Percentiles rank a stretch among this genome's conserved stretches.
phyloP scores from a whole-genome alignment of 2,113 vertebrate genomes.

The Anser brachyrhynchus region DNA sequence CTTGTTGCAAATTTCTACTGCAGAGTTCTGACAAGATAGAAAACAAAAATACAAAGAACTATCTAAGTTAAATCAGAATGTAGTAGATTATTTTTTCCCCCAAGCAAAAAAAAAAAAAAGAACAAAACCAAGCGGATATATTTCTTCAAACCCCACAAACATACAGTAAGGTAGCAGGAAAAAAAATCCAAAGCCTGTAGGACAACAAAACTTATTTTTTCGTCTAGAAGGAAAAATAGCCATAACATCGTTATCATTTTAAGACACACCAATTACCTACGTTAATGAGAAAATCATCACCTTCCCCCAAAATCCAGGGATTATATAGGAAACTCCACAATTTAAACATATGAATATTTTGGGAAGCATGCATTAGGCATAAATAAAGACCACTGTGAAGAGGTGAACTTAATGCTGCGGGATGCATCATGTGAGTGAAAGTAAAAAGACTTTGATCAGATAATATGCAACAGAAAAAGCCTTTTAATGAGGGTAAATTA shows the following conservation, averaged over 20 bases:
- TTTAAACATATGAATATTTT: neutral
- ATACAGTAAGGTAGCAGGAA: neutral
- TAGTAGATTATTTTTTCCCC: neutral
- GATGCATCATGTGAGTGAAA: neutral
- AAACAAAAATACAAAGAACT: neutral
- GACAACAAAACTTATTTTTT: neutral
- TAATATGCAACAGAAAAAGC: neutral
- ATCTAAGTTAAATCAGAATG: neutral
- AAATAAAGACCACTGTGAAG: neutral
- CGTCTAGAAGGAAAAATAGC: neutral
- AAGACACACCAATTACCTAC: neutral
- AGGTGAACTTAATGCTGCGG: neutral
- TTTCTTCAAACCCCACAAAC: neutral
- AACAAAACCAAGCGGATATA: rapidly evolving
- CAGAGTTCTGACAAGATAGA: rapidly evolving
- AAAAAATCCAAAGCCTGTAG: neutral
- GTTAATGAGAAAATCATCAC: neutral
- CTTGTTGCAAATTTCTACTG: neutral
- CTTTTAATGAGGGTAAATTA: neutral
- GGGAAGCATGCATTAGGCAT: neutral
- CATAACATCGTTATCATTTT: neutral
- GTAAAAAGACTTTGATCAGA: neutral
- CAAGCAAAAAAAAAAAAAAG: neutral
- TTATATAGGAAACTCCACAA: neutral
- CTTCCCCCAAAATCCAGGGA: neutral